A percentile compares a stretch with the other conserved stretches of the same genome.
Evolutionary conservation across 1,140 invertebrate species (phyloP).

Genomic region (Gerris buenoi): DNA sequence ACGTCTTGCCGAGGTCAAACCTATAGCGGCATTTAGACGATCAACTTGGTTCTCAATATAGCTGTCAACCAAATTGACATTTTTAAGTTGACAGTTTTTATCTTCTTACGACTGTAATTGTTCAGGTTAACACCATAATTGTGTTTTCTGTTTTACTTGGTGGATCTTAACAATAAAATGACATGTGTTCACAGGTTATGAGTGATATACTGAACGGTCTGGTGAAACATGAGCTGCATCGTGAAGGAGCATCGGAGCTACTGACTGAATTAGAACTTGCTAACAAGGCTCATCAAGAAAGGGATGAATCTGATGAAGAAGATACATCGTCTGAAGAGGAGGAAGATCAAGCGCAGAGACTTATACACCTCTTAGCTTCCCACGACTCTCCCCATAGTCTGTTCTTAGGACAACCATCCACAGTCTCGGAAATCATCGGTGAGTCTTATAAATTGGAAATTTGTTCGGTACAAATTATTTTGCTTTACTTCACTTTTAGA

Average conservation of each 20-base stretch:
- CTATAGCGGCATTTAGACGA: too few relatives aligned
- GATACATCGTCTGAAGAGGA: constrained; percentile 8
- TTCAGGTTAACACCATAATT: too few relatives aligned
- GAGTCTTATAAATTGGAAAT: too few relatives aligned
- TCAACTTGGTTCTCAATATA: too few relatives aligned
- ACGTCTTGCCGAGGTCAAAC: too few relatives aligned
- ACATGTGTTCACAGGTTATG: constrained; percentile 2
- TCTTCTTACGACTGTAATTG: too few relatives aligned
- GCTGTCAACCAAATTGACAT: too few relatives aligned
- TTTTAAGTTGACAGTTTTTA: too few relatives aligned
- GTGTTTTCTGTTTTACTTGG: too few relatives aligned
- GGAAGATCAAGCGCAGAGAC: neutral
- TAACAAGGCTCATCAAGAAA: constrained; percentile 6
- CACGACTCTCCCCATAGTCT: constrained; percentile 11
- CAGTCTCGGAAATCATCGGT: constrained; percentile 11
- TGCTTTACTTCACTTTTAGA: too few relatives aligned
- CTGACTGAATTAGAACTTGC: constrained; percentile 8
- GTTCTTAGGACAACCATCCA: constrained; percentile 16
- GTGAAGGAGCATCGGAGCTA: constrained; percentile 9
- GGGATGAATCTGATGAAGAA: constrained; percentile 6
- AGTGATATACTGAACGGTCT: constrained; percentile 1
- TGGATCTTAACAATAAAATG: too few relatives aligned
- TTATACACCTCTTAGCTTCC: constrained; percentile 3
- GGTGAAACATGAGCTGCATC: neutral
- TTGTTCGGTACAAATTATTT: too few relatives aligned